phyloP scores from a whole-genome alignment of 92 coral and sea anemone species.

The Umimayanthus kanabou region DNA sequence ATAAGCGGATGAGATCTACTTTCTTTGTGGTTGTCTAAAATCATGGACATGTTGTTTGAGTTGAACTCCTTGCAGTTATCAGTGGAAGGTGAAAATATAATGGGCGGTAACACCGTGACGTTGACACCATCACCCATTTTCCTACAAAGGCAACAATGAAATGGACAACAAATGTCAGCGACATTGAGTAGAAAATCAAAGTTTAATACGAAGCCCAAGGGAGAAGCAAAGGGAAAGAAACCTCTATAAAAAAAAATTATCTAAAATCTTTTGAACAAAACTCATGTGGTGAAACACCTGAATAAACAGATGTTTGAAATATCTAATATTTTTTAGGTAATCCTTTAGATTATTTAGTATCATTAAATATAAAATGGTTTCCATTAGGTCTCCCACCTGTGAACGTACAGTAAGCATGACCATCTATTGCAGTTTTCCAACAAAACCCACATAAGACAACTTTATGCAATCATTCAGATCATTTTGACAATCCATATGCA shows the following conservation, averaged over 20 bases:
- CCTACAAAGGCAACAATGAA: background rate
- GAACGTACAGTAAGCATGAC: no score
- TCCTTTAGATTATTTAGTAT: no score
- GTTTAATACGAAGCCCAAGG: background rate
- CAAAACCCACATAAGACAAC: no score
- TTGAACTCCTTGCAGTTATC: background rate
- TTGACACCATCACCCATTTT: slow-evolving; percentile 12
- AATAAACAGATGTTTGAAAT: background rate
- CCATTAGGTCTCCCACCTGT: no score
- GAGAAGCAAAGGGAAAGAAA: background rate
- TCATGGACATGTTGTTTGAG: background rate
- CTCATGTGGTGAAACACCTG: background rate
- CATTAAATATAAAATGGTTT: no score
- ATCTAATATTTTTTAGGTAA: no score
- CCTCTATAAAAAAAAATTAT: background rate
- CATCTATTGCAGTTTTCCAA: no score
- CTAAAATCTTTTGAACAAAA: no score
- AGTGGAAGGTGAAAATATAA: background rate
- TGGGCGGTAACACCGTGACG: slow-evolving; percentile 4
- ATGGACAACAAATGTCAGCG: background rate
- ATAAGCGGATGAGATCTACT: background rate
- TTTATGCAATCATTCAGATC: no score
- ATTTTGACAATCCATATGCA: no score
- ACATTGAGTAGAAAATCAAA: background rate
- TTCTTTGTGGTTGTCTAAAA: background rate